Evolutionary conservation across 1,140 invertebrate genomes (phyloP).

Genomic region (Papilio polytes): DNA sequence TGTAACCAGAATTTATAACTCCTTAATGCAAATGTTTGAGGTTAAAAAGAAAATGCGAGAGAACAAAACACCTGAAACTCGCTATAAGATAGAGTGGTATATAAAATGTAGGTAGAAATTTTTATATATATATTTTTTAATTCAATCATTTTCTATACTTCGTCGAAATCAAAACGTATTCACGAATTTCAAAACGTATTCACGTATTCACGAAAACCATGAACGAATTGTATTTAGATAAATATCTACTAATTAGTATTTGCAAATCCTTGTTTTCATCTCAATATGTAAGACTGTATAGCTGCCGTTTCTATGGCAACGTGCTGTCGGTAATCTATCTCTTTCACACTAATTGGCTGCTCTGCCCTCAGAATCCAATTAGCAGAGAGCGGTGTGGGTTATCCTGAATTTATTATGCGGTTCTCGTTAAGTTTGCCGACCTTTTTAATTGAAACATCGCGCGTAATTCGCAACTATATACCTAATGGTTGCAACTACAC

Average conservation of each 20-base stretch:
- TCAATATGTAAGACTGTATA: not conserved
- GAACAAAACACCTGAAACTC: not conserved
- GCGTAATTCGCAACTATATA: slow-evolving; percentile 53
- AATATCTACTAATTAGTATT: not conserved
- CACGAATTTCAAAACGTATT: no score
- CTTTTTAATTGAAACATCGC: slow-evolving; percentile 70
- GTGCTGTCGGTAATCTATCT: slow-evolving; percentile 44
- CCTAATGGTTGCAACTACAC: slow-evolving; percentile 50
- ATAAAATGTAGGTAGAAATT: not conserved
- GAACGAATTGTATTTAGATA: no score
- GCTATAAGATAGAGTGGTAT: not conserved
- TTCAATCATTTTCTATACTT: no score
- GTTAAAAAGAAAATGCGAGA: not conserved
- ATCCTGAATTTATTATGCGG: slow-evolving; percentile 71
- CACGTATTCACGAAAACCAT: no score
- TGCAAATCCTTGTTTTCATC: not conserved
- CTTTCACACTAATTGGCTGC: slow-evolving; percentile 61
- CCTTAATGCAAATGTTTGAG: not conserved
- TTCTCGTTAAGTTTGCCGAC: slow-evolving; percentile 64
- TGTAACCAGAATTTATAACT: not conserved
- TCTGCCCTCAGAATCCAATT: slow-evolving; percentile 70
- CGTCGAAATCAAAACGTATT: no score
- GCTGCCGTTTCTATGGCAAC: slow-evolving; percentile 36
- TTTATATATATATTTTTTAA: not conserved
- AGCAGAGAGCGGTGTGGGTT: slow-evolving; percentile 59